Percentiles rank a stretch among this genome's conserved stretches.
Conservation (phyloP, 2,888 invertebrate species). For the Diadegma fenestrale region DNA sequence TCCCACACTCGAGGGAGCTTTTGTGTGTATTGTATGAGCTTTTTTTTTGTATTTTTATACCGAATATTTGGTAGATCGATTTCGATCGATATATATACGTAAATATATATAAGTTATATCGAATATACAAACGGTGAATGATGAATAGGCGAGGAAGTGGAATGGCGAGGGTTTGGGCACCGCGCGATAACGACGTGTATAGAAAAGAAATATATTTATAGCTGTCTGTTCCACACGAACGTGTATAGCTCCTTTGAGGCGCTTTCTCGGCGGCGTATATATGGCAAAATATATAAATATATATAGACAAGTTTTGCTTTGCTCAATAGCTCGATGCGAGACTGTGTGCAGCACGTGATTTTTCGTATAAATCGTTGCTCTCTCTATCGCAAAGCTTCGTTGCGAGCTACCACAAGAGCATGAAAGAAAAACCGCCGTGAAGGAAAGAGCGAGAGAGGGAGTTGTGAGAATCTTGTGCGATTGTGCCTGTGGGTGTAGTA, state of each 20-base stretch:
- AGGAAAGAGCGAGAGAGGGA: constrained; percentile 17
- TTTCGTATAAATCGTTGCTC: constrained; percentile 68
- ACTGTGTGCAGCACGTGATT: constrained; percentile 58
- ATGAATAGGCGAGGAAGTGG: constrained; percentile 63
- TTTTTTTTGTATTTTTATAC: background rate
- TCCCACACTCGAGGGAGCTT: background rate
- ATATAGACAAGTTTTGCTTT: constrained; percentile 65
- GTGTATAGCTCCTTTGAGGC: constrained; percentile 48
- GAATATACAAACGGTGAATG: constrained; percentile 56
- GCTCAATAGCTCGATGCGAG: constrained; percentile 42
- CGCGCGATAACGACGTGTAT: constrained; percentile 67
- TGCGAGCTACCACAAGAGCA: constrained; percentile 27
- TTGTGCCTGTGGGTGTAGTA: constrained; percentile 47
- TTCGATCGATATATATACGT: background rate
- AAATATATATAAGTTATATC: constrained; percentile 22
- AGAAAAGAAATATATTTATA: constrained; percentile 71
- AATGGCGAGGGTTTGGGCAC: constrained; percentile 57
- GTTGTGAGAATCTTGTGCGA: constrained; percentile 42
- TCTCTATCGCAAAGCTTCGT: constrained; percentile 41
- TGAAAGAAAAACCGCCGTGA: constrained; percentile 52
- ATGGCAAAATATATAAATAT: constrained; percentile 14
- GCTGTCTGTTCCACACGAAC: constrained; percentile 69
- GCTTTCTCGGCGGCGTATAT: constrained; percentile 35
- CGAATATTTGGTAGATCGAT: background rate
- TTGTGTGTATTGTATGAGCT: background rate